A percentile compares a stretch with the other conserved stretches of the same genome.
Conservation (phyloP, 2,888 invertebrate species). For the Panopea generosa region DNA sequence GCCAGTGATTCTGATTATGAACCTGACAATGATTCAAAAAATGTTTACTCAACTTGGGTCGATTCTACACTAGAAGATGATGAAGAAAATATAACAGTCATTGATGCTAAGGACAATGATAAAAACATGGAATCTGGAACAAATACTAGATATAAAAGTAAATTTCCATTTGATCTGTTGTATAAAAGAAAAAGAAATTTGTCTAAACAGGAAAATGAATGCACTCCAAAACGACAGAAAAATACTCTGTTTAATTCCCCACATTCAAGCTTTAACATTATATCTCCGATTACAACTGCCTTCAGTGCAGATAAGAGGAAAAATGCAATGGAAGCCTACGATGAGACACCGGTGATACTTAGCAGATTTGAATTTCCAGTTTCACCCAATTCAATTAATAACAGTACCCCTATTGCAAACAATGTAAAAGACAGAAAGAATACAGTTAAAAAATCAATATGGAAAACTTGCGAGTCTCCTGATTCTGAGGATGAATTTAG, state of each 20-base stretch:
- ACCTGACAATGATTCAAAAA: too few species aligned
- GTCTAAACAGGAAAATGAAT: conserved; percentile 9
- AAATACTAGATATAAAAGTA: neutral
- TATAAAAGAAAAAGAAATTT: conserved; percentile 16
- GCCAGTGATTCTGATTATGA: too few species aligned
- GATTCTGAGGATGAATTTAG: too few species aligned
- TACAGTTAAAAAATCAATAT: neutral
- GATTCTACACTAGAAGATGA: conserved; percentile 28
- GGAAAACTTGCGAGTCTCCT: too few species aligned
- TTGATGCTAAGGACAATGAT: neutral
- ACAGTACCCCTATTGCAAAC: conserved; percentile 22
- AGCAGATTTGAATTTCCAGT: conserved; percentile 1
- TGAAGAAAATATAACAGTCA: neutral
- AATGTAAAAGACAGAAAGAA: too few species aligned
- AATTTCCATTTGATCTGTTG: neutral
- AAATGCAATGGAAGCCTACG: neutral
- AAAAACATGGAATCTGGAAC: neutral
- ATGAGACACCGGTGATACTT: conserved; percentile 16
- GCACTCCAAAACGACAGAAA: conserved; percentile 21
- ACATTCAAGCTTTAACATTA: neutral
- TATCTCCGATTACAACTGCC: conserved; percentile 14
- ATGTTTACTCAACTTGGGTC: conserved; percentile 18
- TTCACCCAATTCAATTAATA: neutral
- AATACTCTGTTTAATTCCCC: neutral
- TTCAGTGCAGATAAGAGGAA: neutral